Conservation (phyloP, 2,797 vertebrate species). For the Acanthurus leucopareius region DNA sequence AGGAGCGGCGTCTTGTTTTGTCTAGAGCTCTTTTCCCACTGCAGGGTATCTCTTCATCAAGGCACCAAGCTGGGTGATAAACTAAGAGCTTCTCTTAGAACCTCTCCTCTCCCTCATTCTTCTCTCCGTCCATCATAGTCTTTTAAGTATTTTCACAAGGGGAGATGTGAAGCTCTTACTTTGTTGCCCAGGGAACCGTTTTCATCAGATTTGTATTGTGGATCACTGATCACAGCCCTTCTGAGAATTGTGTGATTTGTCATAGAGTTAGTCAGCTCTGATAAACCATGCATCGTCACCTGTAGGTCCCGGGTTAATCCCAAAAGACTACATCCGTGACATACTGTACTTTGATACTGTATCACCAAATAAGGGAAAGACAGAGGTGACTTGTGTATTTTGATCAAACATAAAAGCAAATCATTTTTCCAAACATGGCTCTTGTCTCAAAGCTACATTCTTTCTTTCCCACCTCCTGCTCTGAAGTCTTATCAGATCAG, state of each 20-base stretch:
- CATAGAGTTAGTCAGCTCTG: neutral
- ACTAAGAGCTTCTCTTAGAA: conserved; percentile 66
- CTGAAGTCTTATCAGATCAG: conserved; percentile 63
- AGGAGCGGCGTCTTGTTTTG: conserved; percentile 80
- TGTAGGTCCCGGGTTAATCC: conserved; percentile 31
- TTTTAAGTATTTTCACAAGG: conserved; percentile 35
- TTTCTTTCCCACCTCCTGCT: conserved; percentile 18
- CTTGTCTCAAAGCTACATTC: conserved; percentile 25
- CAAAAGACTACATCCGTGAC: conserved; percentile 13
- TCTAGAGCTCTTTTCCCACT: conserved; percentile 73
- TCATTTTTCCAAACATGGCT: conserved; percentile 27
- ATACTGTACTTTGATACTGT: conserved; percentile 36
- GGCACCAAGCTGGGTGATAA: conserved; percentile 80
- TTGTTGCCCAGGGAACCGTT: conserved; percentile 9
- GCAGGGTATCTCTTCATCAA: conserved; percentile 80
- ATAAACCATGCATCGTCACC: conserved; percentile 39
- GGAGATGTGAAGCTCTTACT: conserved; percentile 33
- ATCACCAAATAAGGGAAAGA: conserved; percentile 39
- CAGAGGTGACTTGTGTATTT: conserved; percentile 7
- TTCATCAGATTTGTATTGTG: conserved; percentile 2
- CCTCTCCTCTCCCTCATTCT: conserved; percentile 38
- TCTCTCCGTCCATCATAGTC: conserved; percentile 1
- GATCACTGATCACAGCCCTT: conserved; percentile 26
- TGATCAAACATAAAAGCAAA: conserved; percentile 26
- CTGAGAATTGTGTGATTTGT: conserved; percentile 9